A percentile compares a stretch with the other conserved stretches of the same genome.
These are phyloP conservation scores for Acanthurus lineatus DNA, from an alignment of 2,797 vertebrate species.

Conservation along the genomic window DNA sequence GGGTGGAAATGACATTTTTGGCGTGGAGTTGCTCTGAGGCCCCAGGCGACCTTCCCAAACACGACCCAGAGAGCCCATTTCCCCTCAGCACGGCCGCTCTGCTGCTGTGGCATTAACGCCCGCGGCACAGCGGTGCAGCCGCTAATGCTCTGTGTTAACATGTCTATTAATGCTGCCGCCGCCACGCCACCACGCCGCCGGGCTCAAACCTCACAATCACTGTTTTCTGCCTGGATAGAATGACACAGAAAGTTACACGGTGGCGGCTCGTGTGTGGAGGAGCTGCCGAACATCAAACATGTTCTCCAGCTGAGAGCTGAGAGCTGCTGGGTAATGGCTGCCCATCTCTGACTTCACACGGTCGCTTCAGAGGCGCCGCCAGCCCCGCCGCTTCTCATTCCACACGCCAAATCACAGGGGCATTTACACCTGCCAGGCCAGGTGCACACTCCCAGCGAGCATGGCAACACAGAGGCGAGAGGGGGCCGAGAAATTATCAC, in stretches of 20 bases:
- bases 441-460: not conserved
- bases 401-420: constrained; percentile 15
- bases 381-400: constrained; percentile 38
- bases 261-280: not conserved
- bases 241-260: not conserved
- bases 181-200: not conserved
- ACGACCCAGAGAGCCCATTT: constrained; percentile 10
- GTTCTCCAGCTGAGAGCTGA: not conserved
- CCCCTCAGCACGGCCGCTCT: not conserved
- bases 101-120: not conserved
- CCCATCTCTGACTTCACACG: constrained; percentile 1
- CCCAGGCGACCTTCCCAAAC: not conserved
- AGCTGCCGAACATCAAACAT: constrained; percentile 23
- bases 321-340: constrained; percentile 5
- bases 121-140: constrained; percentile 8
- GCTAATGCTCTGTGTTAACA: constrained; percentile 39
- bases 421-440: not conserved
- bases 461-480: not conserved
- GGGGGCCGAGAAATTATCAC: not conserved
- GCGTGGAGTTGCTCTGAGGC: constrained; percentile 2
- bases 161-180: constrained; percentile 22
- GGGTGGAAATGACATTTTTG: constrained; percentile 34
- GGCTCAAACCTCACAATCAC: not conserved
- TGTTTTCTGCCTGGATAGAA: not conserved
- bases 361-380: not conserved